These are phyloP conservation scores for Aurelia aurita DNA, from an alignment of 30 jellyfish, hydroid and myxozoan genomes.

Conservation along the genomic window DNA sequence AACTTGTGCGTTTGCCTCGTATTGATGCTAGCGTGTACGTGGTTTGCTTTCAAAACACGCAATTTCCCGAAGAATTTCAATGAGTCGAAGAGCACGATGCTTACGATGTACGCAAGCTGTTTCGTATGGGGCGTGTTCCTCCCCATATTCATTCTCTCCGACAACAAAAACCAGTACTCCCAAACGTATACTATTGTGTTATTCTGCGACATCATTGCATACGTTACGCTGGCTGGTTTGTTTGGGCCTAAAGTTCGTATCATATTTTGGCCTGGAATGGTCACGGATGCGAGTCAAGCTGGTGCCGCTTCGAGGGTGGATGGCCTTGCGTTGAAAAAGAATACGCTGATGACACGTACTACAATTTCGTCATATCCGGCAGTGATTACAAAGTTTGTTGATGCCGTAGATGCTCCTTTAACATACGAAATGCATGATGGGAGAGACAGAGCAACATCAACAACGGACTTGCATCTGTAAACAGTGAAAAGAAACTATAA, in stretches of 20 bases:
- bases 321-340: slow-evolving; percentile 27
- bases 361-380: slow-evolving; percentile 62
- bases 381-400: slow-evolving; percentile 26
- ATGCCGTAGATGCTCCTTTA: slow-evolving; percentile 12
- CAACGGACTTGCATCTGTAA: slow-evolving; percentile 59
- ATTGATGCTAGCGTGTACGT: slow-evolving; percentile 93
- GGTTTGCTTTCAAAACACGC: slow-evolving; percentile 95
- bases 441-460: slow-evolving; percentile 55
- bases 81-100: slow-evolving; percentile 93
- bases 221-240: slow-evolving; percentile 86
- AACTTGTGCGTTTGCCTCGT: slow-evolving; percentile 88
- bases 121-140: slow-evolving; percentile 94
- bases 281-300: slow-evolving; percentile 33
- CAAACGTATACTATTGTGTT: slow-evolving; percentile 68
- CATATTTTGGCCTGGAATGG: slow-evolving; percentile 59
- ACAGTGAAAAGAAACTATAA: not conserved
- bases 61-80: slow-evolving; percentile 96
- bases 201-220: slow-evolving; percentile 84
- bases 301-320: slow-evolving; percentile 56
- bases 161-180: slow-evolving; percentile 41
- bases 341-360: slow-evolving; percentile 62
- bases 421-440: slow-evolving; percentile 26
- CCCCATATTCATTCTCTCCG: slow-evolving; percentile 80
- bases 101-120: slow-evolving; percentile 95
- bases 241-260: slow-evolving; percentile 76